A percentile compares a stretch with the other conserved stretches of the same genome.
Evolutionary conservation across 2,888 invertebrate genomes (phyloP).

Genomic region (Eupsilia transversa): DNA sequence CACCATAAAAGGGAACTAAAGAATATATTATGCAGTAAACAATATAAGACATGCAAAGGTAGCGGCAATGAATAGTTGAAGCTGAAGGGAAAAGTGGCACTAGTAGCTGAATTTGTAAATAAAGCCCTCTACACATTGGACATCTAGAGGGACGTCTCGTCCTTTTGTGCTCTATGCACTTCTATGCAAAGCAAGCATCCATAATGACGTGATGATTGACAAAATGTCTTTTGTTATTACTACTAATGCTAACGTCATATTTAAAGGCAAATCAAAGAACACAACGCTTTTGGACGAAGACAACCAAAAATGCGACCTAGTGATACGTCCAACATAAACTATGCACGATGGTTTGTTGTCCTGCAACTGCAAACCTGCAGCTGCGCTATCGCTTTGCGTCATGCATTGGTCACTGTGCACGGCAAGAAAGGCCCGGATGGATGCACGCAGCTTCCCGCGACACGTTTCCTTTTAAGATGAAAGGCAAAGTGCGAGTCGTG

Average conservation of each 20-base stretch:
- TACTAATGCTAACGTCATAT: not conserved
- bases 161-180: not conserved
- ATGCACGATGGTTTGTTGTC: not conserved
- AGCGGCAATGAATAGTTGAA: too few relatives aligned
- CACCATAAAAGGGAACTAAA: too few relatives aligned
- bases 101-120: too few relatives aligned
- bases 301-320: not conserved
- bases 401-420: not conserved
- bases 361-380: not conserved
- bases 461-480: too few relatives aligned
- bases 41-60: too few relatives aligned
- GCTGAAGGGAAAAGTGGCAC: too few relatives aligned
- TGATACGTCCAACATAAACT: not conserved
- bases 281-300: not conserved
- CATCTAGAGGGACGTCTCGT: too few relatives aligned
- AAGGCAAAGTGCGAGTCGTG: too few relatives aligned
- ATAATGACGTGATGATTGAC: not conserved
- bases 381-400: not conserved
- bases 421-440: too few relatives aligned
- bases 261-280: not conserved
- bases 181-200: too few relatives aligned
- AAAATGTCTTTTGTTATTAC: not conserved
- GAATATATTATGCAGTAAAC: too few relatives aligned
- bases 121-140: too few relatives aligned
- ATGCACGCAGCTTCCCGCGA: not conserved